Conservation (phyloP, 2,113 vertebrate genomes). For the Calyptomena viridis region DNA sequence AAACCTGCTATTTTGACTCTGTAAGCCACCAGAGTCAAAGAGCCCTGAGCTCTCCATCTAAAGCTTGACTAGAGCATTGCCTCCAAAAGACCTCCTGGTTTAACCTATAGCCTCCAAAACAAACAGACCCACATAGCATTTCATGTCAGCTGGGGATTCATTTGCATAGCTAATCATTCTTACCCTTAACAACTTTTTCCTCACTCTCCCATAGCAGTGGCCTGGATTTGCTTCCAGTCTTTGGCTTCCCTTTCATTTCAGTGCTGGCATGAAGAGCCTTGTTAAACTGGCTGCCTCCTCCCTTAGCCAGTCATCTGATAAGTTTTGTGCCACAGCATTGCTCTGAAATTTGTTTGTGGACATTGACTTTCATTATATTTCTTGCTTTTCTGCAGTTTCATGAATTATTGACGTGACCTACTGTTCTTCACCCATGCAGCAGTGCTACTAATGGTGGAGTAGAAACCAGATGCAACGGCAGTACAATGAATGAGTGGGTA, state of each 20-base stretch:
- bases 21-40: background rate
- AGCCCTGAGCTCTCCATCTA: background rate
- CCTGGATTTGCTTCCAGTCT: background rate
- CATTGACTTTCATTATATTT: background rate
- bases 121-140: background rate
- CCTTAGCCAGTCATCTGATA: background rate
- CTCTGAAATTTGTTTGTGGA: background rate
- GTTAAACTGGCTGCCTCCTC: background rate
- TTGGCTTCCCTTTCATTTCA: background rate
- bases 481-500: background rate
- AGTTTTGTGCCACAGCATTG: background rate
- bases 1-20: background rate
- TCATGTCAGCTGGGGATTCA: background rate
- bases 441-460: background rate
- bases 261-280: background rate
- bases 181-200: background rate
- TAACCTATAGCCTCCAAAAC: background rate
- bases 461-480: background rate
- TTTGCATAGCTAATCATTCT: background rate
- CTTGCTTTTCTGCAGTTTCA: background rate
- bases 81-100: background rate
- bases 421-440: background rate
- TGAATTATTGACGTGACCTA: background rate
- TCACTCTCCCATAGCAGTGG: background rate
- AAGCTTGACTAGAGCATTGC: background rate